Conservation (phyloP, 2,113 vertebrate species). For the Sprattus sprattus region DNA sequence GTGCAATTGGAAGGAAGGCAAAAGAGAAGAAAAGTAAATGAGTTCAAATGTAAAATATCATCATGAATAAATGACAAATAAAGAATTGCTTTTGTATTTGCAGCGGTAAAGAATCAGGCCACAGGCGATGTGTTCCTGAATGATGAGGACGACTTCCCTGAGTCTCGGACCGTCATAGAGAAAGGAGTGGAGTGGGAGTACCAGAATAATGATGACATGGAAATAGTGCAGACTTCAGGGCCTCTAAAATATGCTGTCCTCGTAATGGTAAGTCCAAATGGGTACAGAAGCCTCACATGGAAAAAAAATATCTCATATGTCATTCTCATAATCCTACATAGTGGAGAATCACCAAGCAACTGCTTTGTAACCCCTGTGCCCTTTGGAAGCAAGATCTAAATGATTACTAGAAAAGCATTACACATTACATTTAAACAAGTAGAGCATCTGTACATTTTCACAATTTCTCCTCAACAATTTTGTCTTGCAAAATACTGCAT, state of each 20-base stretch:
- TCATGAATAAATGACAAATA: not conserved
- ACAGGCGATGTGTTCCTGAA: constrained; percentile 86
- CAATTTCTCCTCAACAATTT: too few species aligned
- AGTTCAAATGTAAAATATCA: not conserved
- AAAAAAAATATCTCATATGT: not conserved
- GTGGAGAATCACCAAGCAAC: not conserved
- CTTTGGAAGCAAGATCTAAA: too few species aligned
- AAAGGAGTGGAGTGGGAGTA: constrained; percentile 93
- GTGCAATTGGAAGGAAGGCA: not conserved
- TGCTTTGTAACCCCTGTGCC: too few species aligned
- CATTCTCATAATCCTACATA: not conserved
- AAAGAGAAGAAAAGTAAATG: not conserved
- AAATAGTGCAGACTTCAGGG: constrained; percentile 83
- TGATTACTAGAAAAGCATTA: too few species aligned
- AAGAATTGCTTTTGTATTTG: not conserved
- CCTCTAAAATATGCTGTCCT: constrained; percentile 81
- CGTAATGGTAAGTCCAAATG: constrained; percentile 79
- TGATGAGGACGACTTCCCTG: constrained; percentile 77
- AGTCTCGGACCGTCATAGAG: constrained; percentile 82
- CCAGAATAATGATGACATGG: constrained; percentile 77
- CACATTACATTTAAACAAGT: too few species aligned
- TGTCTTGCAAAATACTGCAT: too few species aligned
- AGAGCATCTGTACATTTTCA: too few species aligned
- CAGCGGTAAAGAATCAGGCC: constrained; percentile 89
- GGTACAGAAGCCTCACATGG: not conserved